Conservation (phyloP, 2,113 vertebrate genomes). For the Pseudopodoces humilis region DNA sequence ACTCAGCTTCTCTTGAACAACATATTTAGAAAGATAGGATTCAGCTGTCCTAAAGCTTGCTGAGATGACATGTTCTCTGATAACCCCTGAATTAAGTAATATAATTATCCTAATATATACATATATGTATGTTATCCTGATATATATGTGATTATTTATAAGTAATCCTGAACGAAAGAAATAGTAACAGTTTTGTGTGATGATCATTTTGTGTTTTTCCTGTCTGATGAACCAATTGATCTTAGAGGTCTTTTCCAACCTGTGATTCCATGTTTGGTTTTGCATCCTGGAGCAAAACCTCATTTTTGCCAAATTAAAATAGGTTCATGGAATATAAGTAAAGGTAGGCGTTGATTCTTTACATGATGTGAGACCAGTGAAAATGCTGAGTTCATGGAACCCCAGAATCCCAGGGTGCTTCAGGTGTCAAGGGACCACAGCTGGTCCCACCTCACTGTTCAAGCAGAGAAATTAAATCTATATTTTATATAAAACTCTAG, state of each 20-base stretch:
- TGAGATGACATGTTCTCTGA: not conserved
- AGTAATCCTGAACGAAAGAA: not conserved
- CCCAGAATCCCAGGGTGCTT: too few relatives aligned
- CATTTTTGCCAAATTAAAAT: not conserved
- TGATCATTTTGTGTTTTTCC: not conserved
- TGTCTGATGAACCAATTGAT: not conserved
- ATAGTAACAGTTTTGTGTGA: not conserved
- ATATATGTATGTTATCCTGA: not conserved
- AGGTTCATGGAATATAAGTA: not conserved
- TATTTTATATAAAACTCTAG: not conserved
- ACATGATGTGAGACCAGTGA: not conserved
- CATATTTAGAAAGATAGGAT: not conserved
- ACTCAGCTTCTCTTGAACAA: not conserved
- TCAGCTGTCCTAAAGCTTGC: not conserved
- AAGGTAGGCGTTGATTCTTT: not conserved
- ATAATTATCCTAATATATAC: not conserved
- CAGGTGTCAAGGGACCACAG: not conserved
- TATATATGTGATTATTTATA: not conserved
- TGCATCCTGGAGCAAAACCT: not conserved
- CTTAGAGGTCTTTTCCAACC: not conserved
- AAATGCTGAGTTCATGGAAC: not conserved
- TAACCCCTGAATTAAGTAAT: not conserved
- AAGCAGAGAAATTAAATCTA: not conserved
- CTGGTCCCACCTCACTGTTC: not conserved
- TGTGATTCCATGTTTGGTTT: not conserved